A percentile compares a stretch with the other conserved stretches of the same genome.
phyloP scores from a whole-genome alignment of 2,888 invertebrate genomes.

The Julus scanicus region DNA sequence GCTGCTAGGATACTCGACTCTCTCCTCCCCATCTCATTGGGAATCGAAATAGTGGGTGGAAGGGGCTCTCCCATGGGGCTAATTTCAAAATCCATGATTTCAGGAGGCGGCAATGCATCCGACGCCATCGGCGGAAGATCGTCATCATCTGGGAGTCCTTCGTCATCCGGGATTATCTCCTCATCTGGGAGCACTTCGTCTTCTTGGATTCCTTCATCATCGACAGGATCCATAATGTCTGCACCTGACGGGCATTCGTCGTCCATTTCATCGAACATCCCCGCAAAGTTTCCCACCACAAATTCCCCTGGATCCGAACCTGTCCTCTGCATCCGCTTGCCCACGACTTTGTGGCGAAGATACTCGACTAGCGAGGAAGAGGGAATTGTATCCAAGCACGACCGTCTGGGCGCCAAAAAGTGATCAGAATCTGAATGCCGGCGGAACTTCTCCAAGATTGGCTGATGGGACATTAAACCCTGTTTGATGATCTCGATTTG shows the following conservation, averaged over 20 bases:
- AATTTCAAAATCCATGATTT: conserved; percentile 44
- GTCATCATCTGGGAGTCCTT: not conserved
- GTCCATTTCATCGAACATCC: conserved; percentile 51
- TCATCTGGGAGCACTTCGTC: conserved; percentile 1
- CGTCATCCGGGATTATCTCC: too few relatives aligned
- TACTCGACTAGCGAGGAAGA: conserved; percentile 69
- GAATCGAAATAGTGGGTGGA: conserved; percentile 40
- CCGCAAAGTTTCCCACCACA: conserved; percentile 48
- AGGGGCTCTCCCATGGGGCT: conserved; percentile 16
- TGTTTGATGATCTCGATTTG: conserved; percentile 69
- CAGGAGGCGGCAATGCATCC: conserved; percentile 18
- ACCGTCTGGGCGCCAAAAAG: conserved; percentile 65
- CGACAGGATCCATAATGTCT: conserved; percentile 44
- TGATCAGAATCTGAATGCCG: conserved; percentile 73
- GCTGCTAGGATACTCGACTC: conserved; percentile 25
- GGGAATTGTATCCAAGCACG: conserved; percentile 49
- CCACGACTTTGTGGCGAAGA: conserved; percentile 72
- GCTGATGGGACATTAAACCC: conserved; percentile 77
- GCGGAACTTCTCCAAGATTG: conserved; percentile 64
- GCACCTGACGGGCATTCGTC: not conserved
- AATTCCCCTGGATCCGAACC: conserved; percentile 62
- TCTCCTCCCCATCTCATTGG: conserved; percentile 9
- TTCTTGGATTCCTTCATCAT: conserved; percentile 10
- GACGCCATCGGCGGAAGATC: conserved; percentile 6
- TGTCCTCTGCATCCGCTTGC: conserved; percentile 61